These are phyloP conservation scores for Engystomops pustulosus DNA, from an alignment of 2,113 vertebrate species.

Conservation along the genomic window DNA sequence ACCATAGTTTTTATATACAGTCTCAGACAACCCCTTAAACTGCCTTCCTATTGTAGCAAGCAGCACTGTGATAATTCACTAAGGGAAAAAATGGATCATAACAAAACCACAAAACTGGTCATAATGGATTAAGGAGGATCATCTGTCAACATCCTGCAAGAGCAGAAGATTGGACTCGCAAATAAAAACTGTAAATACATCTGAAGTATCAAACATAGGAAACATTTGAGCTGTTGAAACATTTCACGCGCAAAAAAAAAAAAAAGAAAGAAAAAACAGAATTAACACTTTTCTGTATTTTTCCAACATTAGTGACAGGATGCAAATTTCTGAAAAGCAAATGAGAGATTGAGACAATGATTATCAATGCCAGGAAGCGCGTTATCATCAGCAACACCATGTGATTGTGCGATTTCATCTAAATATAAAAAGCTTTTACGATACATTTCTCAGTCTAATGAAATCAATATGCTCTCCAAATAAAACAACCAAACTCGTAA, in stretches of 20 bases:
- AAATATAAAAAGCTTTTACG: slow-evolving; percentile 17
- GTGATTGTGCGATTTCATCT: slow-evolving; percentile 4
- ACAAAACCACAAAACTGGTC: too few species aligned
- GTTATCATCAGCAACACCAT: not conserved
- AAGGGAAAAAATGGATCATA: too few species aligned
- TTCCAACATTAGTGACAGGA: not conserved
- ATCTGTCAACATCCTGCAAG: too few species aligned
- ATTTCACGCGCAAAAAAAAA: not conserved
- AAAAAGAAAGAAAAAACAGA: not conserved
- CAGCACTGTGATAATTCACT: too few species aligned
- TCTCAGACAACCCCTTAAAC: too few species aligned
- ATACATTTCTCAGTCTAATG: slow-evolving; percentile 6
- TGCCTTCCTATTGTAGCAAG: too few species aligned
- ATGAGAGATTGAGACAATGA: not conserved
- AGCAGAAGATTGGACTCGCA: not conserved
- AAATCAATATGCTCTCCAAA: slow-evolving; percentile 4
- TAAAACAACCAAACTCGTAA: slow-evolving; percentile 31
- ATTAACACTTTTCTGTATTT: not conserved
- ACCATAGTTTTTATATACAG: too few species aligned
- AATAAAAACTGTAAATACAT: not conserved
- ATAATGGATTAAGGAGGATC: too few species aligned
- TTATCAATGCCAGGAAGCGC: not conserved
- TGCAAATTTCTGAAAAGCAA: slow-evolving; percentile 7
- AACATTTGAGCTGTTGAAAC: not conserved
- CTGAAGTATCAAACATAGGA: not conserved